Evolutionary conservation across 1,140 invertebrate genomes (phyloP).

Genomic region (Neodiprion lecontei): DNA sequence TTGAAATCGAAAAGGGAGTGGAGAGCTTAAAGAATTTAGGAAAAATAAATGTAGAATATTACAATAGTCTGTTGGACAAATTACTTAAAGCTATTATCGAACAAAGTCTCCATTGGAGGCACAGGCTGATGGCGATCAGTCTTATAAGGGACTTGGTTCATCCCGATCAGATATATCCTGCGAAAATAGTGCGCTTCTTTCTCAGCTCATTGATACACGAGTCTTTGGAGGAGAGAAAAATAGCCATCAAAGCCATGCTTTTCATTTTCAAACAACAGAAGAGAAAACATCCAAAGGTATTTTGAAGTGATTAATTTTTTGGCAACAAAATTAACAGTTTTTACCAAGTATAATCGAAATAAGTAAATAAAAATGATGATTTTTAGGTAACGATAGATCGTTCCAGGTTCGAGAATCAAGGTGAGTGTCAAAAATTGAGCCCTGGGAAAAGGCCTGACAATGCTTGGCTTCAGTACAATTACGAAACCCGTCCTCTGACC

Average conservation of each 20-base stretch:
- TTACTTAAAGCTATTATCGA: slow-evolving; percentile 70
- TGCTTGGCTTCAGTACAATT: slow-evolving; percentile 76
- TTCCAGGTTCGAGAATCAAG: slow-evolving; percentile 15
- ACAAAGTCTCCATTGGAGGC: slow-evolving; percentile 83
- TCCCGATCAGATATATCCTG: slow-evolving; percentile 71
- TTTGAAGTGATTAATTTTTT: slow-evolving; percentile 8
- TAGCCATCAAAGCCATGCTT: slow-evolving; percentile 69
- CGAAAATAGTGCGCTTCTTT: slow-evolving; percentile 71
- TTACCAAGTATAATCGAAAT: too few relatives aligned
- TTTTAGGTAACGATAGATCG: slow-evolving; percentile 16
- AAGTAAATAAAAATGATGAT: too few relatives aligned
- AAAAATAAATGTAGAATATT: slow-evolving; percentile 63
- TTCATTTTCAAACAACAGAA: slow-evolving; percentile 82
- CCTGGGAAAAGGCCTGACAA: slow-evolving; percentile 73
- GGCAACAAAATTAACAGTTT: slow-evolving; percentile 6
- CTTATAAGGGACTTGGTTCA: slow-evolving; percentile 77
- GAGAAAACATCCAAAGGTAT: slow-evolving; percentile 63
- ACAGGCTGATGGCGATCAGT: slow-evolving; percentile 75
- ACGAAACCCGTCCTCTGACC: slow-evolving; percentile 64
- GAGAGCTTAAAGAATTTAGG: slow-evolving; percentile 53
- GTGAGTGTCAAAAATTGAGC: slow-evolving; percentile 28
- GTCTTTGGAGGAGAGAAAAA: slow-evolving; percentile 76
- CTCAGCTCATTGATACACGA: slow-evolving; percentile 76
- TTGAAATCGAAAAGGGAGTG: slow-evolving; percentile 55
- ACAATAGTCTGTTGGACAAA: slow-evolving; percentile 68